Base-by-base conservation (phyloP, 2,113 vertebrate genomes). In the Noctilio leporinus region DNA sequence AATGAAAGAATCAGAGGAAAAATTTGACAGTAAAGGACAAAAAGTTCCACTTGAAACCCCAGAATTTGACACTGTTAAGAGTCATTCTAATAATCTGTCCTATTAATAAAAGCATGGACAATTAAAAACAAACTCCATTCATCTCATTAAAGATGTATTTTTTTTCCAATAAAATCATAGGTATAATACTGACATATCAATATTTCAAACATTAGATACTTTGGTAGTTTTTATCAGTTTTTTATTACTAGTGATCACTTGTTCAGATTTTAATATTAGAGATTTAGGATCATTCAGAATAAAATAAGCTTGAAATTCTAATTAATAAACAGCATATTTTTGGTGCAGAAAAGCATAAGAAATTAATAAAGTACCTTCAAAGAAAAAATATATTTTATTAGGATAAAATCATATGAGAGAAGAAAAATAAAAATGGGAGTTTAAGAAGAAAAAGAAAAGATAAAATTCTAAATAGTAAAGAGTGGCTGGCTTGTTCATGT, bases 351-450 rank as follows among this genome's bases (percentile, higher is more conserved):
- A 80, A 83, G 22, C 30, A 67, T 40, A 73, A 43, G 30, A 87
- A 20, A 87, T 87, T 10, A 43, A 26, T 86, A 87, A 78, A 86
- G 78, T 5, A 30, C 26, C 87, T 87, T 53, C 20, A 59, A 38
- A 11, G 38, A 28, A 75, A 75, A 80, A 40, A 49, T 84, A 59
- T 87, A 47, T 81, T 91, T 91, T 57, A 51, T 53, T 67, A 81
- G n/a, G 55, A 70, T 91, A 82, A 86, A 95, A 55, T 81, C 90
- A 11, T 55, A 62, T 91, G 77, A 89, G 17, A 51, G 45, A 95
- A 88, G 17, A 83, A 64, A 88, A 86, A 53, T 62, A 35, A 86
- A 86, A 82, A 92, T 70, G 26, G 35, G 47, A 51, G 16, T 88
- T 87, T 3, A 84, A 65, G 30, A 73, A 73, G 49, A 86, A 76